Base-by-base conservation (phyloP, 2,797 vertebrate species). In the Margarornis squamiger region DNA sequence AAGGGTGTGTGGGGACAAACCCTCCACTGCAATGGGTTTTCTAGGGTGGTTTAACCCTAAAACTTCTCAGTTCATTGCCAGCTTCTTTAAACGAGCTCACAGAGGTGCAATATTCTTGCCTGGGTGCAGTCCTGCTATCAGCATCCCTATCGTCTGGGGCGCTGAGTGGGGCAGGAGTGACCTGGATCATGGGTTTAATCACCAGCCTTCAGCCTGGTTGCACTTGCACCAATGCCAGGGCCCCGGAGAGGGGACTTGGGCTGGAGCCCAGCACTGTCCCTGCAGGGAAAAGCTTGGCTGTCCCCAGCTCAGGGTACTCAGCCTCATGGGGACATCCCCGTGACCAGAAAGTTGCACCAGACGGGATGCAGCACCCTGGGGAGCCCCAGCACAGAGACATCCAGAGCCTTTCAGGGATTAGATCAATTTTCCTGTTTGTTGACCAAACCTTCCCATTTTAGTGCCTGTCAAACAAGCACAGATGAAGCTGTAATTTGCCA, bases 31-130 rank as follows among this genome's bases (percentile, higher is more conserved):
- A 46, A 19, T 10, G 24, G 1, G 9, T 16, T 46, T 88, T 83
- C 45, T 23, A 30, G 12, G 5, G 19, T n/a, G 22, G n/a, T 57
- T 96, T 91, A 45, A 51, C 21, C 34, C 39, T 20, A 61, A 7
- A 65, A 10, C 4, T 10, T 6, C n/a, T 70, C 59, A 26, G n/a
- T 20, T 70, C 22, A 70, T 36, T 16, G 49, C 46, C 32, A 78
- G 1, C 2, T 6, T 19, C 12, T 1, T 19, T 29, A 27, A 91
- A 32, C 0, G 0, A 2, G 2, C 11, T 34, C 3, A 2, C 24
- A 71, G 61, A 84, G 16, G 9, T 16, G 39, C 9, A 48, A 67
- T 18, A 66, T 36, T 41, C 27, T 18, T 5, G 52, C 4, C 10
- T 29, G 38, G 23, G 71, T 39, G 29, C 0, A 2, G 41, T 32